These are phyloP conservation scores for Drosophila limbata DNA, from an alignment of 2,888 invertebrate species.

Conservation along the genomic window DNA sequence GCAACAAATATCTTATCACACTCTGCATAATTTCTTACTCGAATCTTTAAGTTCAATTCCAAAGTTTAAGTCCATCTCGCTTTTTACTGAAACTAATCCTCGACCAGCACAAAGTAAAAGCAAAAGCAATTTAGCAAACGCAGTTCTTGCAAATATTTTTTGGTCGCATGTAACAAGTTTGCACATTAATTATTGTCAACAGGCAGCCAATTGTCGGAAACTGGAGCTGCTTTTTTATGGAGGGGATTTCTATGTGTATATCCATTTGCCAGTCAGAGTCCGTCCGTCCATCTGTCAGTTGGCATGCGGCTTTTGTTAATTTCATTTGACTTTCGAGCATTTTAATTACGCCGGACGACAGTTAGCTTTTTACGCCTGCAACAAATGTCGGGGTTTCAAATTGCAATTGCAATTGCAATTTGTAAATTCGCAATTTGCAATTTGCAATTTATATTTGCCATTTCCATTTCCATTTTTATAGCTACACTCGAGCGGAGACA, in stretches of 20 bases:
- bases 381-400: constrained; percentile 40
- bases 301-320: constrained; percentile 46
- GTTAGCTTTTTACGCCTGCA: constrained; percentile 28
- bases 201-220: constrained; percentile 26
- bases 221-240: neutral
- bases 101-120: constrained; percentile 3
- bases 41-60: neutral
- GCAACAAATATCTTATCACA: too few species aligned
- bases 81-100: constrained; percentile 4
- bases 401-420: constrained; percentile 44
- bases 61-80: neutral
- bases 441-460: constrained; percentile 26
- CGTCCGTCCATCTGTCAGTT: constrained; percentile 24
- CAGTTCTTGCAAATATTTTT: constrained; percentile 4
- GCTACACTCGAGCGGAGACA: constrained; percentile 17
- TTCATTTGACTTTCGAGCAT: constrained; percentile 54
- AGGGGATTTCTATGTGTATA: constrained; percentile 3
- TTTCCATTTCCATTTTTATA: constrained; percentile 11
- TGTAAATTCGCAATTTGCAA: constrained; percentile 14
- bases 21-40: neutral
- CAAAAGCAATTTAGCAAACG: constrained; percentile 21
- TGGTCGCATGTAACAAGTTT: constrained; percentile 34
- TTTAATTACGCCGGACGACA: constrained; percentile 52
- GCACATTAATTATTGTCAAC: constrained; percentile 61
- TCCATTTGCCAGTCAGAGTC: constrained; percentile 6